phyloP scores from a whole-genome alignment of 2,888 invertebrate genomes.

The Amphipyra tragopoginis region DNA sequence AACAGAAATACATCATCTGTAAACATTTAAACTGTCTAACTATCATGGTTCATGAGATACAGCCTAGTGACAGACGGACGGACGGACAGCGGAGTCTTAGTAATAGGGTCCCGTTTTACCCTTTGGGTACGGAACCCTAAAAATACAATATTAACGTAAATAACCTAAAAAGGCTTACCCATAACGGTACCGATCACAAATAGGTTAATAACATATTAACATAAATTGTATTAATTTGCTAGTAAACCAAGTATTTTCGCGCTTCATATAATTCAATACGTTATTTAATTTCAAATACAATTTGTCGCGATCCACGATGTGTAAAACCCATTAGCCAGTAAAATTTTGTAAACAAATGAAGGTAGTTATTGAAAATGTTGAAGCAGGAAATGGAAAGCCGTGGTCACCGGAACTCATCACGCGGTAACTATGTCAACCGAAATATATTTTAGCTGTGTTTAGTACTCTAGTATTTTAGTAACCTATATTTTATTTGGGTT shows the following conservation, averaged over 20 bases:
- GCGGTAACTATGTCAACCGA: conserved; percentile 34
- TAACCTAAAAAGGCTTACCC: too few relatives aligned
- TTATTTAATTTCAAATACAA: conserved; percentile 26
- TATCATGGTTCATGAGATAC: too few relatives aligned
- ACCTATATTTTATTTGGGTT: too few relatives aligned
- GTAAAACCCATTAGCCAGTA: conserved; percentile 39
- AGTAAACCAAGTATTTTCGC: neutral
- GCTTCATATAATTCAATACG: neutral
- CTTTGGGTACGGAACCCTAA: too few relatives aligned
- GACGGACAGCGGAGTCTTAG: too few relatives aligned
- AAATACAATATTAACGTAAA: too few relatives aligned
- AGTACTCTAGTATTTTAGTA: neutral
- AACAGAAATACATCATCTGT: too few relatives aligned
- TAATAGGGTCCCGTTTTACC: too few relatives aligned
- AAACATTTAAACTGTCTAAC: too few relatives aligned
- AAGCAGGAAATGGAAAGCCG: conserved; percentile 60
- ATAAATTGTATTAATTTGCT: too few relatives aligned
- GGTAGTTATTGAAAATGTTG: conserved; percentile 63
- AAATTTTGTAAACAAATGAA: conserved; percentile 57
- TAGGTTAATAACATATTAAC: conserved; percentile 1
- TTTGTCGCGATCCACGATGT: conserved; percentile 9
- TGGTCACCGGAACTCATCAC: conserved; percentile 44
- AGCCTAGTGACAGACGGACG: too few relatives aligned
- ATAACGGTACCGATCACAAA: neutral
- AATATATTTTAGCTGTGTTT: conserved; percentile 18